phyloP scores from a whole-genome alignment of 2,113 vertebrate genomes.

The Ia io region DNA sequence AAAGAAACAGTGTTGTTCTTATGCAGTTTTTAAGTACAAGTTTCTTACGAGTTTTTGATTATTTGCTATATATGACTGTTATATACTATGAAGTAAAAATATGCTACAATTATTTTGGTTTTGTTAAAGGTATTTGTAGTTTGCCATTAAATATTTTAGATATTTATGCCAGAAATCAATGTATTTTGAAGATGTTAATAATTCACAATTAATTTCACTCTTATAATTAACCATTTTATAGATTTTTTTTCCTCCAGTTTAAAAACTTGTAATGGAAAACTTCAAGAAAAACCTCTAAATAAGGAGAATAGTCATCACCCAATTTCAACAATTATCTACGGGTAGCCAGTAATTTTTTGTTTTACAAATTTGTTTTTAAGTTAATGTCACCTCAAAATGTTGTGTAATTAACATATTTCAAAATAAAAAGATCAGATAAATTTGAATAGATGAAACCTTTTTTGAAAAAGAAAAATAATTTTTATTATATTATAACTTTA shows the following conservation, averaged over 20 bases:
- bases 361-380: slow-evolving; percentile 27
- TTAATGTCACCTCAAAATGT: slow-evolving; percentile 30
- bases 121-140: neutral
- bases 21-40: slow-evolving; percentile 17
- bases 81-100: neutral
- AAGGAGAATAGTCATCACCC: neutral
- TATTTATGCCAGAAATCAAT: slow-evolving; percentile 2
- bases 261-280: slow-evolving; percentile 25
- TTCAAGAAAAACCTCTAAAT: neutral
- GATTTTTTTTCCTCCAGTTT: neutral
- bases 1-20: neutral
- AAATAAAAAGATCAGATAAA: slow-evolving; percentile 21
- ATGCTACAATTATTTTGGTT: neutral
- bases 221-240: neutral
- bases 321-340: neutral
- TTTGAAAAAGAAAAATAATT: slow-evolving; percentile 1
- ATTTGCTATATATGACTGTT: neutral
- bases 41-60: neutral
- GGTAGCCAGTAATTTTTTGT: neutral
- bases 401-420: slow-evolving; percentile 18
- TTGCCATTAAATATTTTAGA: slow-evolving; percentile 18
- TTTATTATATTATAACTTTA: slow-evolving; percentile 48
- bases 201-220: neutral
- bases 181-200: slow-evolving; percentile 4
- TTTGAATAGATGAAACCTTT: slow-evolving; percentile 11